Percentiles rank a stretch among this genome's conserved stretches.
Evolutionary conservation across 1,140 invertebrate genomes (phyloP).

Genomic region (Antheraea pernyi): DNA sequence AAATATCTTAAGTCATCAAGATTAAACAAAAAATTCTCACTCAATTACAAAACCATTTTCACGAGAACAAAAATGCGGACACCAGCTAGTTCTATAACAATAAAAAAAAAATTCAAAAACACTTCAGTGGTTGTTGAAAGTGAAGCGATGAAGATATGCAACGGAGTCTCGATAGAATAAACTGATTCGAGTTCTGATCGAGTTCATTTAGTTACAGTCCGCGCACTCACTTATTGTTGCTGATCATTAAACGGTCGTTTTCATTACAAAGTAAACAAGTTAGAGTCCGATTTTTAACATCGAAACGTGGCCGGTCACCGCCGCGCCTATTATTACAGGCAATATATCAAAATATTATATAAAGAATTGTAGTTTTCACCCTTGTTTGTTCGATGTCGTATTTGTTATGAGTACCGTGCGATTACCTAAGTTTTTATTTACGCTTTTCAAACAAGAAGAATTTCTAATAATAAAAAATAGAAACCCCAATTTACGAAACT

Average conservation of each 20-base stretch:
- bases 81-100: too few relatives aligned
- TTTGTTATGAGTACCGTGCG: background rate
- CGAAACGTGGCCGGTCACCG: slow-evolving; percentile 39
- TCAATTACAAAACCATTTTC: too few relatives aligned
- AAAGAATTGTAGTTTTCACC: slow-evolving; percentile 44
- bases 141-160: background rate
- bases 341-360: slow-evolving; percentile 75
- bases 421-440: slow-evolving; percentile 17
- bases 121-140: background rate
- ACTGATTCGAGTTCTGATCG: slow-evolving; percentile 2
- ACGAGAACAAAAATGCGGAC: too few relatives aligned
- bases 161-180: too few relatives aligned
- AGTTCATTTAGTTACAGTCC: slow-evolving; percentile 28
- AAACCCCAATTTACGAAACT: too few relatives aligned
- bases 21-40: too few relatives aligned
- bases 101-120: too few relatives aligned
- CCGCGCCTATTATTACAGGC: slow-evolving; percentile 59
- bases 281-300: slow-evolving; percentile 59
- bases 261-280: slow-evolving; percentile 50
- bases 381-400: slow-evolving; percentile 45
- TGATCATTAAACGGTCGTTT: slow-evolving; percentile 48
- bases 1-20: too few relatives aligned
- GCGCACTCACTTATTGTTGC: slow-evolving; percentile 10
- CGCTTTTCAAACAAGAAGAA: background rate
- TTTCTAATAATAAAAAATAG: too few relatives aligned